Base-by-base conservation (phyloP, 2,113 vertebrate species). In the Microcebus ravelobensis region DNA sequence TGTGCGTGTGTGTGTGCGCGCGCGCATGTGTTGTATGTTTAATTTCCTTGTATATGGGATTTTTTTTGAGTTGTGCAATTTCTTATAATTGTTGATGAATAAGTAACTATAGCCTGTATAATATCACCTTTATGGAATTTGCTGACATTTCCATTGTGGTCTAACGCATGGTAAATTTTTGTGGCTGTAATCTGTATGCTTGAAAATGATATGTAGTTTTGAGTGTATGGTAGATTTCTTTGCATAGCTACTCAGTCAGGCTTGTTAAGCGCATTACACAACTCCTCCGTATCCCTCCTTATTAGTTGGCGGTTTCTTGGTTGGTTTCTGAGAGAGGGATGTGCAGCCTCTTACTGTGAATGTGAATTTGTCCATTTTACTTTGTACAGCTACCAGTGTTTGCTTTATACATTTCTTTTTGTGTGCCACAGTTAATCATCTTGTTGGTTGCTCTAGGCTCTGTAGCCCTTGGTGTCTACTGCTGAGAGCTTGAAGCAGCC, bases 91-190 rank as follows among this genome's bases (percentile, higher is more conserved):
- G 25, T 34, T 91, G 23, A 65, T 45, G 91, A 87, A 29, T 77
- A 93, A 92, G 50, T 55, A 83, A 89, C 34, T 59, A 34, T 13
- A 91, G 73, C 15, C 67, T 87, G 39, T 42, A 23, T 68, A 79
- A 90, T 90, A 67, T 95, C 93, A 96, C 95, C 93, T 96, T 95
- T 91, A 63, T 91, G 93, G 95, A 97, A 96, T 97, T 91, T 94
- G 93, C 97, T 97, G 87, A 96, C 79, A 23, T 96, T 97, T 92
- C 25, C 73, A 39, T 7, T 98, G 97, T 65, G 95, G 86, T 93
- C 55, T 89, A 86, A 63, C 0, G 1, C n/a, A 87, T 79, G 91
- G 52, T 79, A 96, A 65, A 86, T 86, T 96, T 93, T 79, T 91
- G 89, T 76, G 91, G 96, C 42, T 86, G 1, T 55, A 77, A 61